phyloP scores from a whole-genome alignment of 2,888 invertebrate genomes.

The Acholoe squamosa region DNA sequence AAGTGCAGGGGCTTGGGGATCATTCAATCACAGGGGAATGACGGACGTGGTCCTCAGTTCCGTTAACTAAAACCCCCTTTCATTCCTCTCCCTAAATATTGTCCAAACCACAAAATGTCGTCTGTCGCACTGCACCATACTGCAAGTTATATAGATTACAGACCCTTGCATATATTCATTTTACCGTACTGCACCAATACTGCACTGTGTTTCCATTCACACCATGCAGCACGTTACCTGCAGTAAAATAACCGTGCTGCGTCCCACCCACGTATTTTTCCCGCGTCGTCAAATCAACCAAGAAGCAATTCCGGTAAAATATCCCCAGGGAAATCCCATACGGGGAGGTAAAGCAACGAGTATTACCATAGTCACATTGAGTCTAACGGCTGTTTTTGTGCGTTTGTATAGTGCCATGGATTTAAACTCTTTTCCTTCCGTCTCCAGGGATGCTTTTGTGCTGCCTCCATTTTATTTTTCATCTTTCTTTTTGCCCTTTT shows the following conservation, averaged over 20 bases:
- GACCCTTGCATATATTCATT: too few relatives aligned
- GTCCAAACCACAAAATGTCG: background rate
- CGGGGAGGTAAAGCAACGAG: background rate
- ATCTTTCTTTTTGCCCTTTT: too few relatives aligned
- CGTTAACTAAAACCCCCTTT: background rate
- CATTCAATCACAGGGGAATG: too few relatives aligned
- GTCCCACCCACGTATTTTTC: background rate
- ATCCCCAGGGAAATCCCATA: constrained; percentile 26
- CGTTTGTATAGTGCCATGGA: too few relatives aligned
- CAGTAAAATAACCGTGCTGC: too few relatives aligned
- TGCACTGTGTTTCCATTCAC: too few relatives aligned
- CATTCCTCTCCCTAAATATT: background rate
- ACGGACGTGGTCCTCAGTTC: background rate
- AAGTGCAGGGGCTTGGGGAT: too few relatives aligned
- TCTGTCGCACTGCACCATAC: too few relatives aligned
- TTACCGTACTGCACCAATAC: too few relatives aligned
- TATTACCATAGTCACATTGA: background rate
- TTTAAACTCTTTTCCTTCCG: background rate
- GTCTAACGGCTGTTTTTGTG: background rate
- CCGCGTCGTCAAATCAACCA: background rate
- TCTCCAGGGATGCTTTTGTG: background rate
- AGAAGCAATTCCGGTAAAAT: constrained; percentile 11
- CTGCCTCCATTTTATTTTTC: too few relatives aligned
- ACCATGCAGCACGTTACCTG: too few relatives aligned
- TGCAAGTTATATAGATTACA: too few relatives aligned